phyloP scores from a whole-genome alignment of 92 coral and sea anemone species.

The Anthopleura xanthogrammica region DNA sequence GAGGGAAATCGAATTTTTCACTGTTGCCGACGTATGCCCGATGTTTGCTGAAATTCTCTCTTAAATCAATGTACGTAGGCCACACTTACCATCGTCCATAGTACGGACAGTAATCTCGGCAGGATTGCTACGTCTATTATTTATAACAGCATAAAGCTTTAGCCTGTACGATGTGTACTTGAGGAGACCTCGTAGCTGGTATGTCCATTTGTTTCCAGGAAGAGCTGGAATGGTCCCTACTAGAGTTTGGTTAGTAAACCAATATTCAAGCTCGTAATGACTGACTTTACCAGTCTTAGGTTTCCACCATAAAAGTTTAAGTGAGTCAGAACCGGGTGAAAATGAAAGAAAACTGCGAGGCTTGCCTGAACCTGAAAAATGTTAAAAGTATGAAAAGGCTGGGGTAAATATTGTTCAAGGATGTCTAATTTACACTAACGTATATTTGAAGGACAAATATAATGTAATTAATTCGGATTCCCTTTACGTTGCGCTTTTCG shows the following conservation, averaged over 20 bases:
- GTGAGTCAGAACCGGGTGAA: constrained; percentile 6
- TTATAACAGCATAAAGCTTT: constrained; percentile 22
- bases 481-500: neutral
- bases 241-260: neutral
- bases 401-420: too few relatives aligned
- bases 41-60: too few relatives aligned
- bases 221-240: neutral
- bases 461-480: too few relatives aligned
- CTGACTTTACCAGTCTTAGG: constrained; percentile 15
- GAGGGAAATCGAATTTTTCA: too few relatives aligned
- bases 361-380: constrained; percentile 16
- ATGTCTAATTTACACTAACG: too few relatives aligned
- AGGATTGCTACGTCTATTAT: constrained; percentile 9
- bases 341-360: constrained; percentile 9
- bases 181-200: constrained; percentile 7
- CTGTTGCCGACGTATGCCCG: too few relatives aligned
- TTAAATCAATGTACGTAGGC: too few relatives aligned
- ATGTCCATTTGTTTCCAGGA: neutral
- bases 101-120: constrained; percentile 17
- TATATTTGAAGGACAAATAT: too few relatives aligned
- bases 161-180: constrained; percentile 24
- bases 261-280: constrained; percentile 17
- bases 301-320: constrained; percentile 24
- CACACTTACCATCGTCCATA: constrained; percentile 20
- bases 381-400: too few relatives aligned